phyloP scores from a whole-genome alignment of 2,797 vertebrate genomes.

The Leptodactylus fallax region DNA sequence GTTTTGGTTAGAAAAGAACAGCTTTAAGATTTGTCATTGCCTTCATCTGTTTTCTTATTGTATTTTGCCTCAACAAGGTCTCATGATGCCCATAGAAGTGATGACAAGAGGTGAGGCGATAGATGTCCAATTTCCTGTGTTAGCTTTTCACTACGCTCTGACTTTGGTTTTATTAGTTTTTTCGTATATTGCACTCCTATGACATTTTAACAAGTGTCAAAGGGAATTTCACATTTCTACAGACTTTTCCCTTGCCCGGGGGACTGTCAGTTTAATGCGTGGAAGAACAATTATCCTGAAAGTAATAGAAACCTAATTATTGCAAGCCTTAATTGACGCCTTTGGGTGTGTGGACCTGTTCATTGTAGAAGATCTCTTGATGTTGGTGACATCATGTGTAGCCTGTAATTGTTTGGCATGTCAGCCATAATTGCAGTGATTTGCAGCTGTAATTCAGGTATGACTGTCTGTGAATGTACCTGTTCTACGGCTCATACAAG shows the following conservation, averaged over 20 bases:
- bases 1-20: not conserved
- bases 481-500: constrained; percentile 22
- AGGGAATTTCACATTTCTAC: constrained; percentile 23
- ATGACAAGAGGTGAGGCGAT: not conserved
- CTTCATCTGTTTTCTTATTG: not conserved
- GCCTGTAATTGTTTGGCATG: constrained; percentile 30
- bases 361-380: constrained; percentile 1
- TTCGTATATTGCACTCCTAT: not conserved
- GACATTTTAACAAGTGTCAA: constrained; percentile 19
- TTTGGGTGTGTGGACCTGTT: constrained; percentile 46
- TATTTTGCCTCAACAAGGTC: not conserved
- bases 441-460: constrained; percentile 12
- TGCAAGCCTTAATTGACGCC: constrained; percentile 8
- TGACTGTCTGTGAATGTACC: not conserved
- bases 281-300: constrained; percentile 34
- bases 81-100: constrained; percentile 26
- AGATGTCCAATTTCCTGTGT: not conserved
- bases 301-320: constrained; percentile 23
- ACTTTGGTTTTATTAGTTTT: not conserved
- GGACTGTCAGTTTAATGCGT: constrained; percentile 10
- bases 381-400: constrained; percentile 36
- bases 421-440: constrained; percentile 32
- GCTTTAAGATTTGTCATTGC: not conserved
- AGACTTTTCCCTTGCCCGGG: constrained; percentile 36
- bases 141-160: not conserved